Conservation (phyloP, 2,113 vertebrate genomes). For the Murina feae region DNA sequence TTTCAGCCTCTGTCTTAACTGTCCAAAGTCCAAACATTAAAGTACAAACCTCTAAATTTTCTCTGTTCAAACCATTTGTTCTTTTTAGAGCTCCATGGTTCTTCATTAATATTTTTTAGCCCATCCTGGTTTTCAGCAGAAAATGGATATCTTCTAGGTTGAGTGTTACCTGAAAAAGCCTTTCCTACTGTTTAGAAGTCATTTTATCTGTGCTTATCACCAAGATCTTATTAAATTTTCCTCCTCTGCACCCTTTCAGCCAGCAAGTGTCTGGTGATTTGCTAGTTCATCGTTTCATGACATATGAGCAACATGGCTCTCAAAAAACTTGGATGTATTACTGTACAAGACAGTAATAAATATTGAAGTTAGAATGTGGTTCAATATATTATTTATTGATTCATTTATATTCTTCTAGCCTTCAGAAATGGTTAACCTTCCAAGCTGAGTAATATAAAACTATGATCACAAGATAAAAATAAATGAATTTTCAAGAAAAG, state of each 20-base stretch:
- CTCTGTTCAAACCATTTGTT: slow-evolving; percentile 39
- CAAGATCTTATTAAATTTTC: slow-evolving; percentile 17
- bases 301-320: slow-evolving; percentile 8
- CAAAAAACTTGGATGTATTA: slow-evolving; percentile 12
- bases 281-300: background rate
- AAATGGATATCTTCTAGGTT: slow-evolving; percentile 47
- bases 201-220: slow-evolving; percentile 20
- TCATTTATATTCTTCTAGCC: slow-evolving; percentile 23
- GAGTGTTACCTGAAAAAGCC: slow-evolving; percentile 35
- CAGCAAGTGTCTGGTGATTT: background rate
- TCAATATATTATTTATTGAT: slow-evolving; percentile 22
- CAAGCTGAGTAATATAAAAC: slow-evolving; percentile 10
- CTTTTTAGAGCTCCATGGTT: background rate
- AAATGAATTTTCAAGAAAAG: slow-evolving; percentile 2
- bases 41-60: background rate
- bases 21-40: slow-evolving; percentile 22
- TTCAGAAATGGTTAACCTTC: slow-evolving; percentile 4
- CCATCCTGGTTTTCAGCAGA: slow-evolving; percentile 32
- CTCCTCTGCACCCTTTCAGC: background rate
- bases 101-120: slow-evolving; percentile 51
- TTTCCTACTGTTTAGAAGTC: slow-evolving; percentile 26
- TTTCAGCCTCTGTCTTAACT: background rate
- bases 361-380: slow-evolving; percentile 30
- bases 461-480: background rate
- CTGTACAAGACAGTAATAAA: background rate